A percentile compares a stretch with the other conserved stretches of the same genome.
Evolutionary conservation across 1,140 invertebrate genomes (phyloP).

Genomic region (Stegodyphus dumicola): DNA sequence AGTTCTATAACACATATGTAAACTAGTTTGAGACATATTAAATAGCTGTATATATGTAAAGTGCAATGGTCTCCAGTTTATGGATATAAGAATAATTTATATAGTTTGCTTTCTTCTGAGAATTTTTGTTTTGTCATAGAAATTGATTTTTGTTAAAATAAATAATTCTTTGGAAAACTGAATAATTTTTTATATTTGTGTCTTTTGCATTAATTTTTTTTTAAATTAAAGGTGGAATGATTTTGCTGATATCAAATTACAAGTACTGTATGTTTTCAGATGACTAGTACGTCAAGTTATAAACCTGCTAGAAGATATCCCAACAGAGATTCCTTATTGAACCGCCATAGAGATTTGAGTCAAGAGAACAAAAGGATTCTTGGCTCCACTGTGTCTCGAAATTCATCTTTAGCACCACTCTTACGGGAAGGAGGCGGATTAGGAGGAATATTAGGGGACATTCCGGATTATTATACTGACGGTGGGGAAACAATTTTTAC

Average conservation of each 20-base stretch:
- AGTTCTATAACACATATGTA: no score
- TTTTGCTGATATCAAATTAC: not conserved
- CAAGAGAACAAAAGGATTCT: constrained; percentile 53
- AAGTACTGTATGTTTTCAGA: constrained; percentile 2
- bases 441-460: constrained; percentile 52
- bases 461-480: constrained; percentile 60
- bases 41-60: no score
- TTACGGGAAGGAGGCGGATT: constrained; percentile 46
- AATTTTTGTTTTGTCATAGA: not conserved
- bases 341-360: constrained; percentile 42
- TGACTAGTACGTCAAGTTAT: constrained; percentile 36
- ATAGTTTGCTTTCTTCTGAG: no score
- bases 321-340: constrained; percentile 46
- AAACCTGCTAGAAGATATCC: constrained; percentile 56
- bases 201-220: no score
- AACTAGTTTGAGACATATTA: no score
- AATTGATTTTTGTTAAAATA: no score
- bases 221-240: no score
- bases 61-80: no score
- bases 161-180: no score
- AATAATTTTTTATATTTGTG: no score
- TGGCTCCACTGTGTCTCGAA: constrained; percentile 37
- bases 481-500: constrained; percentile 60
- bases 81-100: no score
- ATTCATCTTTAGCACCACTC: constrained; percentile 46